phyloP scores from a whole-genome alignment of 2,113 vertebrate genomes.

The Pionites leucogaster region DNA sequence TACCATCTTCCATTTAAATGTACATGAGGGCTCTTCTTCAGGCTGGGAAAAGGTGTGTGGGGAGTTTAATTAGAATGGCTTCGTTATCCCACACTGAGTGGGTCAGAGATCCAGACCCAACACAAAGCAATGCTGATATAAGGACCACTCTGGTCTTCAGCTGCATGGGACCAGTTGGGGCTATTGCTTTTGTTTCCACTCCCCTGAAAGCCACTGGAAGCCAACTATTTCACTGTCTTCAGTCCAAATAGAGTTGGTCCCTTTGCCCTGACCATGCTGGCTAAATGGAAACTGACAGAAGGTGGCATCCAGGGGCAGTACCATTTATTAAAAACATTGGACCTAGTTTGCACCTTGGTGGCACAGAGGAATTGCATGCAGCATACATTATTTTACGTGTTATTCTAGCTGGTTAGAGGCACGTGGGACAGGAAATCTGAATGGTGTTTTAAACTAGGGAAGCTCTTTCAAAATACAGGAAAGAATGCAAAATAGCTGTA shows the following conservation, averaged over 20 bases:
- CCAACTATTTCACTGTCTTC: neutral
- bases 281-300: neutral
- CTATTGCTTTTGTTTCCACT: neutral
- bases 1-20: neutral
- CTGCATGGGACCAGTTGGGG: neutral
- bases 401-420: neutral
- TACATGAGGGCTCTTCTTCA: neutral
- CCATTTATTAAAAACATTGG: neutral
- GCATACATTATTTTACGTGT: neutral
- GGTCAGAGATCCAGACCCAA: neutral
- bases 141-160: neutral
- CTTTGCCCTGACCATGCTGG: neutral
- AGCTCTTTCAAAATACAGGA: neutral
- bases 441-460: neutral
- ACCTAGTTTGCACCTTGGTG: neutral
- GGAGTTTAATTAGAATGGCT: neutral
- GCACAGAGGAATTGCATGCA: neutral
- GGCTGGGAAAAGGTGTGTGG: neutral
- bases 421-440: neutral
- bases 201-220: neutral
- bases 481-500: neutral
- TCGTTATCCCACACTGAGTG: accelerated
- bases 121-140: too few relatives aligned
- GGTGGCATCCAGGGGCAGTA: neutral
- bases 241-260: neutral